A percentile compares a stretch with the other conserved stretches of the same genome.
These are phyloP conservation scores for Hymenopus coronatus DNA, from an alignment of 2,888 invertebrate species.

Conservation along the genomic window DNA sequence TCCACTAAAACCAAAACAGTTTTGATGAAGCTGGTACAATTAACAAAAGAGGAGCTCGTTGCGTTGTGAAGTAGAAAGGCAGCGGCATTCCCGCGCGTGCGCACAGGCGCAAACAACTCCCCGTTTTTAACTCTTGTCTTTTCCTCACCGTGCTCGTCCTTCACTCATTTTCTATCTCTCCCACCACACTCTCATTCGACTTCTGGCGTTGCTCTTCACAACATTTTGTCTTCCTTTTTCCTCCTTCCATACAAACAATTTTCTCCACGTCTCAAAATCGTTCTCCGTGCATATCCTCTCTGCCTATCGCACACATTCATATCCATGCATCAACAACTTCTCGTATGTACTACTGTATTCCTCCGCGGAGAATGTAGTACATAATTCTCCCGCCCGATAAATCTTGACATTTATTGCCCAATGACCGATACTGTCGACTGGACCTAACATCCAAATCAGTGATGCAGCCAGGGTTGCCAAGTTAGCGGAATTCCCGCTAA, in stretches of 20 bases:
- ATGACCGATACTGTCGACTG: background rate
- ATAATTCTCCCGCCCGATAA: background rate
- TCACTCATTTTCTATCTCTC: background rate
- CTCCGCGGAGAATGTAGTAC: background rate
- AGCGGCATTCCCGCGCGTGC: background rate
- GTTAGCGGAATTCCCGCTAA: too few species aligned
- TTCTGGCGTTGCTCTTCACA: background rate
- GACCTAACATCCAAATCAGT: too few species aligned
- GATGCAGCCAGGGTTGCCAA: too few species aligned
- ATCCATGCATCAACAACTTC: background rate
- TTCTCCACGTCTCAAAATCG: background rate
- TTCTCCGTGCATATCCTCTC: background rate
- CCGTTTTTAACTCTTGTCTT: background rate
- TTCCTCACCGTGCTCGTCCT: background rate
- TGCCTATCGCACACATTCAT: background rate
- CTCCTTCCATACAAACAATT: background rate
- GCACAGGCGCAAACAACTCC: background rate
- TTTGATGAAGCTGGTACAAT: background rate
- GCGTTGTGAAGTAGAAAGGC: background rate
- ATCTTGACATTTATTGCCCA: background rate
- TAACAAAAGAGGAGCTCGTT: background rate
- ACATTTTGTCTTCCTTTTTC: background rate
- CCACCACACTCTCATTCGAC: background rate
- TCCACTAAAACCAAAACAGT: background rate
- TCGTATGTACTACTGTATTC: background rate